phyloP scores from a whole-genome alignment of 2,113 vertebrate species.

The Hirundichthys speculiger region DNA sequence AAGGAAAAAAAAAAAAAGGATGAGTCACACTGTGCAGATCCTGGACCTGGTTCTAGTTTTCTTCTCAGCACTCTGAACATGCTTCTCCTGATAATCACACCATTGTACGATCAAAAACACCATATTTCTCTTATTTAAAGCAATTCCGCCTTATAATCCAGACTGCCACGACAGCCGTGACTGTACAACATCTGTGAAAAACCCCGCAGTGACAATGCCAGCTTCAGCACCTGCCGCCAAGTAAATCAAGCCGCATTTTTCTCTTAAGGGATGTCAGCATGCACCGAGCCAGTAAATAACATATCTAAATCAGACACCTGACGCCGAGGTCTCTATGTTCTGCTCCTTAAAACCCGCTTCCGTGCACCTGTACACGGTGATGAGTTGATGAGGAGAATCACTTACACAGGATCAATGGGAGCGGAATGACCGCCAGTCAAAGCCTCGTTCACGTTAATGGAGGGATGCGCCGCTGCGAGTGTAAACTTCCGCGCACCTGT shows the following conservation, averaged over 20 bases:
- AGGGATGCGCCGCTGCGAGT: slow-evolving; percentile 48
- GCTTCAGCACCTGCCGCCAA: slow-evolving; percentile 18
- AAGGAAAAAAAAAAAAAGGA: slow-evolving; percentile 3
- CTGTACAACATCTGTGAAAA: slow-evolving; percentile 40
- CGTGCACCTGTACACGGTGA: slow-evolving; percentile 28
- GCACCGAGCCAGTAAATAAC: slow-evolving; percentile 7
- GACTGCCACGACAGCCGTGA: slow-evolving; percentile 31
- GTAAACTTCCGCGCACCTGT: slow-evolving; percentile 76
- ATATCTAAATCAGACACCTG: slow-evolving; percentile 5
- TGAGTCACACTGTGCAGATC: slow-evolving; percentile 36
- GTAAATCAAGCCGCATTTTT: slow-evolving; percentile 11
- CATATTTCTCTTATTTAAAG: slow-evolving; percentile 27
- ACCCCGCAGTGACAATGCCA: slow-evolving; percentile 12
- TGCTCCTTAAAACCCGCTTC: slow-evolving; percentile 10
- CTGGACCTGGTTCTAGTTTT: slow-evolving; percentile 22
- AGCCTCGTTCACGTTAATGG: slow-evolving; percentile 56
- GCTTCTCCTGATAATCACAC: slow-evolving; percentile 16
- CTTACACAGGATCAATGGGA: slow-evolving; percentile 75
- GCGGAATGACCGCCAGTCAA: slow-evolving; percentile 70
- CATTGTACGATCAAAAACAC: not conserved
- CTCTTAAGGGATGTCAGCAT: slow-evolving; percentile 1
- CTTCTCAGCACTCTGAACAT: slow-evolving; percentile 9
- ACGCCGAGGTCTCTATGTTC: slow-evolving; percentile 7
- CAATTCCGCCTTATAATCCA: slow-evolving; percentile 6
- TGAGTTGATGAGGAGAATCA: slow-evolving; percentile 48